Percentiles rank a stretch among this genome's conserved stretches.
Evolutionary conservation across 2,797 vertebrate genomes (phyloP).

Genomic region (Sciurus carolinensis): DNA sequence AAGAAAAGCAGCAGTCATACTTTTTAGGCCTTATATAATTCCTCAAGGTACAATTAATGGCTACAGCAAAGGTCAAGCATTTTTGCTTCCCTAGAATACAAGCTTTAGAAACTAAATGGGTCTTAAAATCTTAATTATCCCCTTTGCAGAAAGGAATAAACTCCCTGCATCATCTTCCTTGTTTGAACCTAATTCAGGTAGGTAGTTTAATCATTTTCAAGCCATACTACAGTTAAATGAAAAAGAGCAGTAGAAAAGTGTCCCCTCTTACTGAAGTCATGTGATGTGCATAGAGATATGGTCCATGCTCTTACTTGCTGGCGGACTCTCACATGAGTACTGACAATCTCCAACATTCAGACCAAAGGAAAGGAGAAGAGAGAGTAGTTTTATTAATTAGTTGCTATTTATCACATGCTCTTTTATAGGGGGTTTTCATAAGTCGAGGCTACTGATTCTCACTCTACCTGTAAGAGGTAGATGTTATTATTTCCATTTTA

Average conservation of each 20-base stretch:
- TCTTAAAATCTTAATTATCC: slow-evolving; percentile 39
- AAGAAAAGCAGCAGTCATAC: background rate
- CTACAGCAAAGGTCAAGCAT: background rate
- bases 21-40: background rate
- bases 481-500: slow-evolving; percentile 53
- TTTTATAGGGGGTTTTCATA: background rate
- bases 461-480: background rate
- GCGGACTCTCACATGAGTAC: background rate
- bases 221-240: background rate
- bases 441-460: background rate
- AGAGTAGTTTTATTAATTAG: background rate
- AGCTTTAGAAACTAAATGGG: slow-evolving; percentile 6
- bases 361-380: background rate
- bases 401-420: background rate
- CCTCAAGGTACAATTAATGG: background rate
- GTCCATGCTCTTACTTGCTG: background rate
- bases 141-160: slow-evolving; percentile 31
- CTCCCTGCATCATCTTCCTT: background rate
- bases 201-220: slow-evolving; percentile 17
- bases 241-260: background rate
- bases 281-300: background rate
- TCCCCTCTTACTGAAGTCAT: background rate
- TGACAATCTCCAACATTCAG: background rate
- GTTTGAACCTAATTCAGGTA: background rate
- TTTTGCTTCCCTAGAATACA: slow-evolving; percentile 24